Conservation (phyloP, 2,888 invertebrate species). For the Apamea anceps region DNA sequence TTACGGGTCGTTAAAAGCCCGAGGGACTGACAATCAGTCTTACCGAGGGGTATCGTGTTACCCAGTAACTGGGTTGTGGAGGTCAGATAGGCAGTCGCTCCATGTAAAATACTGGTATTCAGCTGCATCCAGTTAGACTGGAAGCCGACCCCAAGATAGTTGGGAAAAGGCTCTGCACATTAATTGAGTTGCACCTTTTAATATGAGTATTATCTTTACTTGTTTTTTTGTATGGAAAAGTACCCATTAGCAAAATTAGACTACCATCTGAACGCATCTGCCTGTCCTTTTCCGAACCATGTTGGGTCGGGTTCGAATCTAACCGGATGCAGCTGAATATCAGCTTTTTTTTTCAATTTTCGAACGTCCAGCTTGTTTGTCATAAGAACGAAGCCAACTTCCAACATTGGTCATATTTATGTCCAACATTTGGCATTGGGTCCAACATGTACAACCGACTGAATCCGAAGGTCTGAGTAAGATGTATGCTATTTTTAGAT, state of each 20-base stretch:
- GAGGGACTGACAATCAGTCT: not conserved
- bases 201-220: not conserved
- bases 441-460: constrained; percentile 15
- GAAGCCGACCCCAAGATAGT: not conserved
- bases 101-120: too few relatives aligned
- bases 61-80: too few relatives aligned
- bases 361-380: not conserved
- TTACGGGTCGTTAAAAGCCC: too few relatives aligned
- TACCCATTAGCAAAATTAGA: too few relatives aligned
- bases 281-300: too few relatives aligned
- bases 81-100: too few relatives aligned
- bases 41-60: not conserved
- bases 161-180: not conserved
- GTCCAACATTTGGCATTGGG: constrained; percentile 32
- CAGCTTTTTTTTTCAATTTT: not conserved
- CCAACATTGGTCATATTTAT: constrained; percentile 12
- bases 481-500: constrained; percentile 36
- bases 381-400: not conserved
- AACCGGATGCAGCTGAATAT: too few relatives aligned
- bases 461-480: constrained; percentile 20
- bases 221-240: not conserved
- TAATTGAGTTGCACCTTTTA: not conserved
- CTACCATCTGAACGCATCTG: too few relatives aligned
- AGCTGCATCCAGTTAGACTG: not conserved
- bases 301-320: too few relatives aligned